A percentile compares a stretch with the other conserved stretches of the same genome.
Evolutionary conservation across 1,140 invertebrate species (phyloP).

Genomic region (Lethrus apterus): DNA sequence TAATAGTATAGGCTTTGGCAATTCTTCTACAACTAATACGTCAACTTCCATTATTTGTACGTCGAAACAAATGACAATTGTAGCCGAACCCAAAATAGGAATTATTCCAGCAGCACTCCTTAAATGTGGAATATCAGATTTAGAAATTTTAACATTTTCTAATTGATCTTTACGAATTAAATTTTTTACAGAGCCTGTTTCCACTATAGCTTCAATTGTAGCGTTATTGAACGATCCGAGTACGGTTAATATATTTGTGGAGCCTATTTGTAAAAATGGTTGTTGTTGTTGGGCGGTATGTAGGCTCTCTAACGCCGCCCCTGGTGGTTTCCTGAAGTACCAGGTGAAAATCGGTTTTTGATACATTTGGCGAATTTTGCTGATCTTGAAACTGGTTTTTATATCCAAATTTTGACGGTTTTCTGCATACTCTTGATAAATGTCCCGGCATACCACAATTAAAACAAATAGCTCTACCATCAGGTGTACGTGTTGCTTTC

Average conservation of each 20-base stretch:
- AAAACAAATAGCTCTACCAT: neutral
- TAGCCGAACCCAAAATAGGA: neutral
- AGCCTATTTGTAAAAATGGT: neutral
- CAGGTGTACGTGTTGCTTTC: neutral
- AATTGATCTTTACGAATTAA: neutral
- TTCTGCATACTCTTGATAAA: neutral
- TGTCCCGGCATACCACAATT: neutral
- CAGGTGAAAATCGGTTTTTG: neutral
- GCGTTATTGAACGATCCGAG: no score
- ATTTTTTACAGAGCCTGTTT: no score
- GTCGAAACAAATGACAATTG: neutral
- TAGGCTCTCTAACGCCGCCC: neutral
- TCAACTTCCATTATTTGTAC: neutral
- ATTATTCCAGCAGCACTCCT: neutral
- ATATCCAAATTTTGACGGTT: neutral
- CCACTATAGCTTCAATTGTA: neutral
- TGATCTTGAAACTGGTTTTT: neutral
- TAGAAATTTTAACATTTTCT: neutral
- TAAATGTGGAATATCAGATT: neutral
- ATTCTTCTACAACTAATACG: neutral
- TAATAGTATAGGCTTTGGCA: neutral
- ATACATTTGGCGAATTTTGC: neutral
- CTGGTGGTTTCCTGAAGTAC: neutral
- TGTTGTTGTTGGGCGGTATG: neutral
- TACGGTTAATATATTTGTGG: no score